phyloP scores from a whole-genome alignment of 2,888 invertebrate genomes.

The Drosophila percnosoma region DNA sequence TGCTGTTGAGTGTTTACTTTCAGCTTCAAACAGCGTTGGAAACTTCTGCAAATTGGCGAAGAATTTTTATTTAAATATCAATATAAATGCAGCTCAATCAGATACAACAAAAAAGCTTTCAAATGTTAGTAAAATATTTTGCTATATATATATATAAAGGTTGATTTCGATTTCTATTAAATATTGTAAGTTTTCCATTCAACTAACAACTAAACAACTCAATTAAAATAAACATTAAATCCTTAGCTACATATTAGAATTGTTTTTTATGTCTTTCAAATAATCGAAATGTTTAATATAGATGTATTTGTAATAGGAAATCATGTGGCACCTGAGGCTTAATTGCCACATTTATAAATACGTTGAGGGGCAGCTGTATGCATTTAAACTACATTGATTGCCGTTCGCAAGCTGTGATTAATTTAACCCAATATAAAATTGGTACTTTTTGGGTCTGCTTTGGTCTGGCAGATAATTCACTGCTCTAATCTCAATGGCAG shows the following conservation, averaged over 20 bases:
- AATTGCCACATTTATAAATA: neutral
- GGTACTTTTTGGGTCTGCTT: neutral
- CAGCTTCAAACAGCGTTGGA: neutral
- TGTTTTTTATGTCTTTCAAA: neutral
- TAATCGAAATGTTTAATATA: neutral
- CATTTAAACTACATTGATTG: conserved; percentile 10
- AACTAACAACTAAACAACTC: no score
- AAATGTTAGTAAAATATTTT: neutral
- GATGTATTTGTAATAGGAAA: no score
- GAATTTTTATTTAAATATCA: conserved; percentile 16
- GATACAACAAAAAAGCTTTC: neutral
- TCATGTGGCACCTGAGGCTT: neutral
- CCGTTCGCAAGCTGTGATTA: conserved; percentile 6
- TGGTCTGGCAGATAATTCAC: conserved; percentile 12
- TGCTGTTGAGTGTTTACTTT: neutral
- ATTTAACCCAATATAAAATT: conserved; percentile 3
- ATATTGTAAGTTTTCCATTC: no score
- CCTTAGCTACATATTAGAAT: neutral
- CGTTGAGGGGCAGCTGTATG: no score
- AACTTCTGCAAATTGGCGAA: conserved; percentile 6
- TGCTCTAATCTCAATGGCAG: conserved; percentile 25
- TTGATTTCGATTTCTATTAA: neutral
- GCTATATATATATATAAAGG: rapidly evolving
- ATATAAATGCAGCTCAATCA: neutral
- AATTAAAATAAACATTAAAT: no score